These are phyloP conservation scores for Lonchura striata DNA, from an alignment of 2,113 vertebrate species.

Conservation along the genomic window DNA sequence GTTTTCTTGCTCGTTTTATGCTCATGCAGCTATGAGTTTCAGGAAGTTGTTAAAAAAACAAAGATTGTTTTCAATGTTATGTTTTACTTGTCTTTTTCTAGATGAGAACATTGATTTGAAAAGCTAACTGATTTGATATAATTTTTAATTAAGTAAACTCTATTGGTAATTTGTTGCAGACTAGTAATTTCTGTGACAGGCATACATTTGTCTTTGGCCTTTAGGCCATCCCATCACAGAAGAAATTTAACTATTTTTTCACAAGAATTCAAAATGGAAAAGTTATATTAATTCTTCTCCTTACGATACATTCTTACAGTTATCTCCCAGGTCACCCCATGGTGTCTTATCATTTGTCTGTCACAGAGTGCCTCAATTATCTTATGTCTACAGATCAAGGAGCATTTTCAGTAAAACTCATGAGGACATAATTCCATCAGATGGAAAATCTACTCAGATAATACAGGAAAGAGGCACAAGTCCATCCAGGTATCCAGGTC, in stretches of 20 bases:
- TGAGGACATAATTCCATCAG: neutral
- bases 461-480: neutral
- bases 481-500: neutral
- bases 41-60: neutral
- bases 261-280: neutral
- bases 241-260: neutral
- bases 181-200: neutral
- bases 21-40: neutral
- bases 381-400: neutral
- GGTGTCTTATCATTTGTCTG: neutral
- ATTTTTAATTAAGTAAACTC: neutral
- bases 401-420: neutral
- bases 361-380: neutral
- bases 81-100: neutral
- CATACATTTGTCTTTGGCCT: neutral
- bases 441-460: neutral
- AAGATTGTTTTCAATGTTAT: neutral
- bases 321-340: neutral
- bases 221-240: neutral
- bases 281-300: neutral
- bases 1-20: neutral
- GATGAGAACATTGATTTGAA: neutral
- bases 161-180: neutral
- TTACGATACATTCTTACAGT: neutral
- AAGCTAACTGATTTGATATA: neutral